Conservation (phyloP, 2,797 vertebrate species). For the Limnodromus scolopaceus region DNA sequence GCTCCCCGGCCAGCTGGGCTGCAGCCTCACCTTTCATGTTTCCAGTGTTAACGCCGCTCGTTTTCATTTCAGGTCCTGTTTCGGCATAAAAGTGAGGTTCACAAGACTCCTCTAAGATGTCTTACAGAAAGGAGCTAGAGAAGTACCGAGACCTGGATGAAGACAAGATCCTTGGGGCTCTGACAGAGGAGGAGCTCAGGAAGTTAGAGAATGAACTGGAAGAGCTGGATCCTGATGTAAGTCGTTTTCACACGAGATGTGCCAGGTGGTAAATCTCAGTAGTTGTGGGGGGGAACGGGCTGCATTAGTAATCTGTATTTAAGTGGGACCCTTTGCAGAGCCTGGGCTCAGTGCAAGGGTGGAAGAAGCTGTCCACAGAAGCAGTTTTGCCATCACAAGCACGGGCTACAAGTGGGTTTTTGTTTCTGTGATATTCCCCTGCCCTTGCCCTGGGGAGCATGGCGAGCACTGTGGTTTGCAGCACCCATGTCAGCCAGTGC, state of each 20-base stretch:
- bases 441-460: accelerated
- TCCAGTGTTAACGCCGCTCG: background rate
- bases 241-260: constrained; percentile 46
- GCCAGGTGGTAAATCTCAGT: background rate
- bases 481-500: background rate
- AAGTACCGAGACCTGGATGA: constrained; percentile 97
- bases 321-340: background rate
- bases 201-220: constrained; percentile 93
- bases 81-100: background rate
- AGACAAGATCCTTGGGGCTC: constrained; percentile 92
- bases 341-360: background rate
- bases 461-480: background rate
- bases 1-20: background rate
- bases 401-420: background rate
- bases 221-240: constrained; percentile 96
- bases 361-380: background rate
- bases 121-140: constrained; percentile 91
- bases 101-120: constrained; percentile 75
- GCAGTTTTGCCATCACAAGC: background rate
- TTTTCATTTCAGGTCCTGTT: constrained; percentile 38
- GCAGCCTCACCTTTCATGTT: background rate
- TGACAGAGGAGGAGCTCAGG: constrained; percentile 92
- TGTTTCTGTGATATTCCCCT: background rate
- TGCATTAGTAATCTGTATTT: background rate
- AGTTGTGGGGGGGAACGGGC: background rate